phyloP scores from a whole-genome alignment of 2,888 invertebrate genomes.

The Aphodius granarius region DNA sequence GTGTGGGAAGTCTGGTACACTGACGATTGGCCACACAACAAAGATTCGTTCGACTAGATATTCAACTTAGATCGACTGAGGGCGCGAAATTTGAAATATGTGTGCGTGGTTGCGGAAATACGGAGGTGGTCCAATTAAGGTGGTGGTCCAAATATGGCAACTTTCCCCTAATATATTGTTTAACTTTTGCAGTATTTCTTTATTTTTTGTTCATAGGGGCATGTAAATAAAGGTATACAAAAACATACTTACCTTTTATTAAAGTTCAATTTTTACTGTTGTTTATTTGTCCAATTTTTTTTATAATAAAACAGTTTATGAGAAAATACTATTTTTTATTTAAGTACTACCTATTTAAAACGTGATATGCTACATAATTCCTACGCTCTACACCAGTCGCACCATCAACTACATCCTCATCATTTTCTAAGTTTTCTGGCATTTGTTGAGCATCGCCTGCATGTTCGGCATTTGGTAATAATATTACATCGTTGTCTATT shows the following conservation, averaged over 20 bases:
- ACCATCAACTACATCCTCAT: background rate
- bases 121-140: too few relatives aligned
- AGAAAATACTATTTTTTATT: background rate
- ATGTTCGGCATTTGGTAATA: background rate
- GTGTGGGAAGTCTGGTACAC: too few relatives aligned
- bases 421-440: background rate
- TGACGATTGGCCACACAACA: too few relatives aligned
- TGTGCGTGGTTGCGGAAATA: too few relatives aligned
- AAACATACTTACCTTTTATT: background rate
- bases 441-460: background rate
- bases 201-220: too few relatives aligned
- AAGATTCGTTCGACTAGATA: too few relatives aligned
- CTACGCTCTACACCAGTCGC: background rate
- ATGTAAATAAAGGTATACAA: too few relatives aligned
- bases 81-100: too few relatives aligned
- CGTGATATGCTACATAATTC: slow-evolving; percentile 16
- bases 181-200: too few relatives aligned
- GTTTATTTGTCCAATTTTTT: background rate
- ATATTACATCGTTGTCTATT: slow-evolving; percentile 21
- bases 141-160: too few relatives aligned
- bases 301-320: background rate
- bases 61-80: too few relatives aligned
- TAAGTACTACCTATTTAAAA: slow-evolving; percentile 3
- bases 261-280: background rate
- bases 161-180: too few relatives aligned